Conservation (phyloP, 2,113 vertebrate genomes). For the Caloenas nicobarica region DNA sequence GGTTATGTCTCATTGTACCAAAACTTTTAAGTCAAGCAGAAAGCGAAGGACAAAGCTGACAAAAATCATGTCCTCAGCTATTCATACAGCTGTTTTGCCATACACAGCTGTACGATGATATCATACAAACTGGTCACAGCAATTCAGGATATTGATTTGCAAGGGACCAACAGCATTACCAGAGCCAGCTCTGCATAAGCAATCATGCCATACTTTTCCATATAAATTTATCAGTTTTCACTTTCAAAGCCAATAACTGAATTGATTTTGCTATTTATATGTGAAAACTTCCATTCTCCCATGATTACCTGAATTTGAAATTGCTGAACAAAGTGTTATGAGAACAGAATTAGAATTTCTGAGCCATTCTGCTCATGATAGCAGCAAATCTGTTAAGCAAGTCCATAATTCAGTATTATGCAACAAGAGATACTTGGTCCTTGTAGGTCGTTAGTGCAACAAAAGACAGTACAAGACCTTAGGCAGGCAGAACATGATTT, state of each 20-base stretch:
- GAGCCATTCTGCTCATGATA: neutral
- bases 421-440: neutral
- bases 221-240: neutral
- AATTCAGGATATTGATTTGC: neutral
- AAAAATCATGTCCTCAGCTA: neutral
- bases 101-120: neutral
- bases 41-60: neutral
- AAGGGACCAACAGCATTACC: neutral
- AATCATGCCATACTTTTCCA: neutral
- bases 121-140: neutral
- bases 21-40: neutral
- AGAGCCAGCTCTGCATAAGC: neutral
- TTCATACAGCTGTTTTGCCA: neutral
- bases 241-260: neutral
- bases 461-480: neutral
- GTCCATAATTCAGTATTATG: neutral
- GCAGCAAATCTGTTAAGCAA: neutral
- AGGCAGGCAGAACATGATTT: neutral
- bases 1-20: neutral
- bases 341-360: neutral
- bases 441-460: neutral
- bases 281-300: neutral
- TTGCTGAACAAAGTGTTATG: neutral
- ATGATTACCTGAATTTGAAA: neutral
- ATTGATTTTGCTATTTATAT: neutral